Conservation (phyloP, 2,797 vertebrate genomes). For the Typhlichthys subterraneus region DNA sequence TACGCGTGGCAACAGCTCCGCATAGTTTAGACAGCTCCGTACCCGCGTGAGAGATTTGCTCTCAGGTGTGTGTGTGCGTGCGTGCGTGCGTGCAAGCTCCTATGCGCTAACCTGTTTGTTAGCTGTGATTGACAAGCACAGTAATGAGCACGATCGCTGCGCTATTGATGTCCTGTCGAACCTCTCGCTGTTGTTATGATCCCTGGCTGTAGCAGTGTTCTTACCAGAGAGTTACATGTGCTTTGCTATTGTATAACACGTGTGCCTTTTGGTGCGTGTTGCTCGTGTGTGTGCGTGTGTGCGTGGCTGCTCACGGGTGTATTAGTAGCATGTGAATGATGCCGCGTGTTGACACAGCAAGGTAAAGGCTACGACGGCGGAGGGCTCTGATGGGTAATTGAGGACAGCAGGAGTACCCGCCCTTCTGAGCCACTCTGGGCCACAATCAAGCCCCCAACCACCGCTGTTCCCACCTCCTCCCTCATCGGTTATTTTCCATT, state of each 20-base stretch:
- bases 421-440: constrained; percentile 59
- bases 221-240: constrained; percentile 31
- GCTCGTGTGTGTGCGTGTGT: constrained; percentile 24
- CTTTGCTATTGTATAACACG: not conserved
- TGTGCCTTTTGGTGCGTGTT: constrained; percentile 4
- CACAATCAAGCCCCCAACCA: constrained; percentile 33
- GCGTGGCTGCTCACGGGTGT: constrained; percentile 33
- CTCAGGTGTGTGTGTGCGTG: constrained; percentile 3
- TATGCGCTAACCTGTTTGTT: constrained; percentile 46
- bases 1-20: constrained; percentile 35
- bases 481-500: not conserved
- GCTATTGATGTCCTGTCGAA: constrained; percentile 61
- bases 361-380: constrained; percentile 62
- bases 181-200: constrained; percentile 52
- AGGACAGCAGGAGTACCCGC: constrained; percentile 71
- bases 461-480: not conserved
- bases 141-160: constrained; percentile 58
- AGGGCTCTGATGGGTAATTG: constrained; percentile 73
- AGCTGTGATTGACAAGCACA: constrained; percentile 59
- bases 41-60: constrained; percentile 7
- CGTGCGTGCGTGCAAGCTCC: not conserved
- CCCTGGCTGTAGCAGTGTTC: constrained; percentile 40
- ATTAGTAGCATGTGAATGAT: constrained; percentile 35
- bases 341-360: constrained; percentile 55
- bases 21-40: constrained; percentile 32